Evolutionary conservation across 2,113 vertebrate genomes (phyloP).

Genomic region (Otus sunia): DNA sequence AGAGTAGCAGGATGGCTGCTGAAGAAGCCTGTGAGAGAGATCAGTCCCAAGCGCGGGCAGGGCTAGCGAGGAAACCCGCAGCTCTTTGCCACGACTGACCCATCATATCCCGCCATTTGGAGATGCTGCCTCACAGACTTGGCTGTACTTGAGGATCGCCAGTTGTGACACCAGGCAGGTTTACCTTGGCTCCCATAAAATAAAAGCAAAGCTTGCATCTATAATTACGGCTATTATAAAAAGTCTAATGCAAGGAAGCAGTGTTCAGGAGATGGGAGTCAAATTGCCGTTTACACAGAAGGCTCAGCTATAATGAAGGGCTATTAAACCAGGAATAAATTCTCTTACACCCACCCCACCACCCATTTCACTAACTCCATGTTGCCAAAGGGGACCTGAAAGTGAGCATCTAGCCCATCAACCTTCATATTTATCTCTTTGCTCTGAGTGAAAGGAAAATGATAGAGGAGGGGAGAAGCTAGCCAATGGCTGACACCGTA

Average conservation of each 20-base stretch:
- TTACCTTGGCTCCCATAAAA: not conserved
- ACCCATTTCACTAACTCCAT: not conserved
- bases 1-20: not conserved
- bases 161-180: not conserved
- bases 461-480: not conserved
- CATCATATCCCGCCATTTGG: accelerated
- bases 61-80: not conserved
- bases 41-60: not conserved
- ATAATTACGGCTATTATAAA: not conserved
- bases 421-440: not conserved
- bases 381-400: not conserved
- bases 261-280: not conserved
- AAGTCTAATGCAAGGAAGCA: not conserved
- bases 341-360: not conserved
- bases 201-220: not conserved
- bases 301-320: not conserved
- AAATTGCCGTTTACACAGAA: not conserved
- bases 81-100: not conserved
- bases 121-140: not conserved
- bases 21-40: not conserved
- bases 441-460: not conserved
- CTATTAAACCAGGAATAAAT: not conserved
- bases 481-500: not conserved
- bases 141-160: not conserved
- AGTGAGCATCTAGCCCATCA: not conserved